Conservation (phyloP, 1,140 invertebrate genomes). For the Ladona fulva region DNA sequence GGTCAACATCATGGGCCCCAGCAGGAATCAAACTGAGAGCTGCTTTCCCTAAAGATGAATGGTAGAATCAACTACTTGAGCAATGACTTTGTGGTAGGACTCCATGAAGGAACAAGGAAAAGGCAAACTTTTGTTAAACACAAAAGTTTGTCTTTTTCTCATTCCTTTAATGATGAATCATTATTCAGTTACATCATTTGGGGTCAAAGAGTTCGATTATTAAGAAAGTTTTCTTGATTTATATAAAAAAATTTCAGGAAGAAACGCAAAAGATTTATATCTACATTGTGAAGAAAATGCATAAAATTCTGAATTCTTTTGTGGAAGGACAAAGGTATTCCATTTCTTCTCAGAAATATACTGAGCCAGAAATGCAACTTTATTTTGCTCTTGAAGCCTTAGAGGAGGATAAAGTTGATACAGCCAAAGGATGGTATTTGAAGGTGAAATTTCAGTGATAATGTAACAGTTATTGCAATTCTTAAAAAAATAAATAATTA, state of each 20-base stretch:
- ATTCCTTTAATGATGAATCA: too few relatives aligned
- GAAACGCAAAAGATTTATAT: neutral
- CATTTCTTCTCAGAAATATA: neutral
- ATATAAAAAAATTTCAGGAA: neutral
- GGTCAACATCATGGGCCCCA: too few relatives aligned
- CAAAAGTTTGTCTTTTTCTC: too few relatives aligned
- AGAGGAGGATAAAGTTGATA: neutral
- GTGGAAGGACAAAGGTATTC: neutral
- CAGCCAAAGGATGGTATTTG: neutral
- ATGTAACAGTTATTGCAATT: neutral
- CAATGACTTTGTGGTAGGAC: too few relatives aligned
- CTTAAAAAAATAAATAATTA: neutral
- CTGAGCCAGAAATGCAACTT: neutral
- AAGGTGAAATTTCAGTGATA: neutral
- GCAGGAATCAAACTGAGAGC: too few relatives aligned
- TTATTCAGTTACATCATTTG: too few relatives aligned
- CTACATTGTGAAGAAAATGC: neutral
- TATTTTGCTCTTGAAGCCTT: neutral
- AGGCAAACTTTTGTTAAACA: too few relatives aligned
- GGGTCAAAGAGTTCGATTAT: too few relatives aligned
- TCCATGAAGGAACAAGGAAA: too few relatives aligned
- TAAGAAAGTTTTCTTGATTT: neutral
- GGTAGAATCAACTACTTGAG: too few relatives aligned
- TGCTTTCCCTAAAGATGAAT: too few relatives aligned
- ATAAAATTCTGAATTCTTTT: neutral